Percentiles rank a stretch among this genome's conserved stretches.
These are phyloP conservation scores for Chorisops tibialis DNA, from an alignment of 2,888 invertebrate genomes.

Conservation along the genomic window DNA sequence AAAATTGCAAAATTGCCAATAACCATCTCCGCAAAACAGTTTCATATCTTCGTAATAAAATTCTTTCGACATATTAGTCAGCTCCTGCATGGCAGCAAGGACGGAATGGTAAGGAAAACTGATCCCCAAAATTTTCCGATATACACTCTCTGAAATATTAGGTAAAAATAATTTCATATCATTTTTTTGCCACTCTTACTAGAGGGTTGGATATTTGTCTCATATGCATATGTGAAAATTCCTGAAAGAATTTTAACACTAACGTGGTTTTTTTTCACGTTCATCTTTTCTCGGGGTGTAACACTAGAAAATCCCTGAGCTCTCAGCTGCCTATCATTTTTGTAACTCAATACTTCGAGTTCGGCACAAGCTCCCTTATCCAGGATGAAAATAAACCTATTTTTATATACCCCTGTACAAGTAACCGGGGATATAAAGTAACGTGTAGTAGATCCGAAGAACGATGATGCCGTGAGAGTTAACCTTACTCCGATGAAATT, in stretches of 20 bases:
- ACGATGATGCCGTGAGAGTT: neutral
- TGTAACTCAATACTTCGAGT: constrained; percentile 29
- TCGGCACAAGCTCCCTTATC: constrained; percentile 9
- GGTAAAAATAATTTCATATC: constrained; percentile 10
- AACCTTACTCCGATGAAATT: neutral
- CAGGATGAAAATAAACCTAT: constrained; percentile 1
- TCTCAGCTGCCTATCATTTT: constrained; percentile 30
- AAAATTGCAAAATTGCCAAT: constrained; percentile 30
- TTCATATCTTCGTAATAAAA: constrained; percentile 20
- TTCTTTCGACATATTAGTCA: constrained; percentile 28
- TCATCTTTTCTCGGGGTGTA: neutral
- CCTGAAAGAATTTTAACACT: constrained; percentile 1
- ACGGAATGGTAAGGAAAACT: too few species aligned
- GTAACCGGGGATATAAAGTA: neutral
- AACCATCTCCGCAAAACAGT: constrained; percentile 19
- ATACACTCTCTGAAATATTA: neutral
- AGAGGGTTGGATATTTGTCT: constrained; percentile 10
- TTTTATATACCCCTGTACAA: neutral
- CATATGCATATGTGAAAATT: neutral
- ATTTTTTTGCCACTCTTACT: neutral
- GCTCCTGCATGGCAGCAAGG: neutral
- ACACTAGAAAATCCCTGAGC: constrained; percentile 2
- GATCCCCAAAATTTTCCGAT: constrained; percentile 5
- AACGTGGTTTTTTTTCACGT: constrained; percentile 8
- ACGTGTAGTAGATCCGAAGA: neutral